phyloP scores from a whole-genome alignment of 2,113 vertebrate species.

The Stictonetta naevosa region DNA sequence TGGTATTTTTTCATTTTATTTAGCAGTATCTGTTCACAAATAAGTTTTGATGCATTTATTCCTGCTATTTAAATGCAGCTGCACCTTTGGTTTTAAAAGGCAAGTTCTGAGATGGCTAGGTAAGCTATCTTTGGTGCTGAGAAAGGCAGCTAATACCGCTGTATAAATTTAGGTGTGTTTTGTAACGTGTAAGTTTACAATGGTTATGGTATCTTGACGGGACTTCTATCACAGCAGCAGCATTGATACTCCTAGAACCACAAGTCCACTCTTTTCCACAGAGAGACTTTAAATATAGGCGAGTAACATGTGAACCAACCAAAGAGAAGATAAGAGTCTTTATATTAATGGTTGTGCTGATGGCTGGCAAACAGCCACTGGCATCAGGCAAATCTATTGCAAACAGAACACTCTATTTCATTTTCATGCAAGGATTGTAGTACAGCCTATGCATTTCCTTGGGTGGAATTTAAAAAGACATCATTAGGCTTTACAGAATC shows the following conservation, averaged over 20 bases:
- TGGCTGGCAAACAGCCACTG: neutral
- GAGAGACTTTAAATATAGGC: neutral
- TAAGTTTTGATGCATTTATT: neutral
- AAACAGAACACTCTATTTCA: neutral
- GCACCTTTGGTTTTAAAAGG: neutral
- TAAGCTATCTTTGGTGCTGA: neutral
- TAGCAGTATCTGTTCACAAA: neutral
- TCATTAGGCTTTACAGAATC: neutral
- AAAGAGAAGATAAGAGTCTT: neutral
- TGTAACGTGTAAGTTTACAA: neutral
- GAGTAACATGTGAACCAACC: neutral
- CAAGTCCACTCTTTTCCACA: neutral
- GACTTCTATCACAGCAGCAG: neutral
- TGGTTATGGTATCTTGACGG: neutral
- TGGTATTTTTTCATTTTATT: neutral
- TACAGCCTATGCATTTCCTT: neutral
- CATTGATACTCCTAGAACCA: neutral
- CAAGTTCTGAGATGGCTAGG: neutral
- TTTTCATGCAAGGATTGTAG: neutral
- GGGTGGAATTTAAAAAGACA: neutral
- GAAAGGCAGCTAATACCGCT: neutral
- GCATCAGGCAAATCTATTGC: neutral
- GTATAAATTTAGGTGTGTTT: neutral
- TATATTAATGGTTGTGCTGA: neutral
- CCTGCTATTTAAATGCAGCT: neutral